These are phyloP conservation scores for Phaethon lepturus DNA, from an alignment of 2,113 vertebrate species.

Conservation along the genomic window DNA sequence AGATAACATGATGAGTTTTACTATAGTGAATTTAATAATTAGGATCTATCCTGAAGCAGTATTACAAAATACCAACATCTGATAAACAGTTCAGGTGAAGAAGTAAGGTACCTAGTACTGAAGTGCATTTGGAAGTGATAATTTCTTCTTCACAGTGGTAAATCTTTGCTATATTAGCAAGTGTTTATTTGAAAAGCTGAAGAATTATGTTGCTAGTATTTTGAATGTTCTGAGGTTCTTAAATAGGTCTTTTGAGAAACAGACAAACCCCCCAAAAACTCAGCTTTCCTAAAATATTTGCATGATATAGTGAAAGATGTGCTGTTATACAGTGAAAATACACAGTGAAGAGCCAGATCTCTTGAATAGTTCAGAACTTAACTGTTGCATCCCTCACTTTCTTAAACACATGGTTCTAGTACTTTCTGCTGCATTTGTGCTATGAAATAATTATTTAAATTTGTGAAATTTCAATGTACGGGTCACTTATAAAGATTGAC, in stretches of 20 bases:
- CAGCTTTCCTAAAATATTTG: background rate
- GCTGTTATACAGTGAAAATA: accelerated
- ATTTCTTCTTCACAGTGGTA: background rate
- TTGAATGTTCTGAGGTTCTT: background rate
- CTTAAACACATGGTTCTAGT: background rate
- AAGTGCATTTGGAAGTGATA: accelerated
- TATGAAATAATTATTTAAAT: background rate
- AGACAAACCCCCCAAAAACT: background rate
- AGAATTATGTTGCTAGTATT: background rate
- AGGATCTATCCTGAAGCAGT: background rate
- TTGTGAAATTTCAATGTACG: background rate
- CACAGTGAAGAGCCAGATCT: background rate
- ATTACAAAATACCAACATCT: background rate
- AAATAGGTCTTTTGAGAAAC: background rate
- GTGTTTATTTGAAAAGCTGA: background rate
- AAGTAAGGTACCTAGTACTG: background rate
- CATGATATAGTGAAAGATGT: background rate
- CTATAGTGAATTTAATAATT: background rate
- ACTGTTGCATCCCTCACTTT: background rate
- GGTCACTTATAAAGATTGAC: background rate
- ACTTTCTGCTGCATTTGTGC: background rate
- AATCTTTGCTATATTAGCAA: background rate
- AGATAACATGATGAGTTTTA: background rate
- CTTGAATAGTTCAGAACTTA: background rate
- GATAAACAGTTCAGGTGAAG: background rate